Evolutionary conservation across 2,888 invertebrate species (phyloP), one percentile per base, ranked within the genome.

Genomic region (Cartodere bifasciata): DNA sequence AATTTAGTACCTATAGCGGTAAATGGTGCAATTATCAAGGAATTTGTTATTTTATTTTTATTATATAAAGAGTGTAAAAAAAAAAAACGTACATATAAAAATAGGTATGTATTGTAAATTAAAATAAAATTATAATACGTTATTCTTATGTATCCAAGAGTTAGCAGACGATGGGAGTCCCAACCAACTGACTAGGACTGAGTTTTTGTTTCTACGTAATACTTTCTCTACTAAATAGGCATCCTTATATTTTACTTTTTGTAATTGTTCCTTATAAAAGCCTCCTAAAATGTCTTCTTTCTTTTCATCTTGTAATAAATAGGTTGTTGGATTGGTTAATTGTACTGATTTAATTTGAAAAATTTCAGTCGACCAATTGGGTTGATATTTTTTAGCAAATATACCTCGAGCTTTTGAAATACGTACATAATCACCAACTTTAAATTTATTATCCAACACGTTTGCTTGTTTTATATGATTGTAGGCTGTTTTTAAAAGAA

Each of bases 311-410:
- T 34, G 14, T n/a, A 34, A 9, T 14, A 29, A 16, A 17, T 34
- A 34, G 22, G 34, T 34, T 7, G 13, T 22, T 14, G 34, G 29
- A 24, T 34, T 29, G 9, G 29, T 24, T 13, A 21, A 13, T 16
- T 16, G 4, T 12, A 29, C 23, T 13, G 15, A 22, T 14, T 20
- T 22, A 21, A 33, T 33, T 16, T 12, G 28, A 16, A 33, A 33
- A 14, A 33, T 30, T 24, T 33, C 33, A 13, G 20, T 29, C 3
- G 32, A 21, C 28, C 28, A 32, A 31, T 32, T 34, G 10, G 34
- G 34, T 9, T 16, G 21, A 23, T 29, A 33, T 13, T 14, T n/a
- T 29, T 33, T 33, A 13, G 20, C 33, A 29, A 33, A 33, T 16
- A 32, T 13, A n/a, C 13, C 14, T 32, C 20, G 17, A 20, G 9